phyloP scores from a whole-genome alignment of 2,797 vertebrate species.

The Myotis pilosus region DNA sequence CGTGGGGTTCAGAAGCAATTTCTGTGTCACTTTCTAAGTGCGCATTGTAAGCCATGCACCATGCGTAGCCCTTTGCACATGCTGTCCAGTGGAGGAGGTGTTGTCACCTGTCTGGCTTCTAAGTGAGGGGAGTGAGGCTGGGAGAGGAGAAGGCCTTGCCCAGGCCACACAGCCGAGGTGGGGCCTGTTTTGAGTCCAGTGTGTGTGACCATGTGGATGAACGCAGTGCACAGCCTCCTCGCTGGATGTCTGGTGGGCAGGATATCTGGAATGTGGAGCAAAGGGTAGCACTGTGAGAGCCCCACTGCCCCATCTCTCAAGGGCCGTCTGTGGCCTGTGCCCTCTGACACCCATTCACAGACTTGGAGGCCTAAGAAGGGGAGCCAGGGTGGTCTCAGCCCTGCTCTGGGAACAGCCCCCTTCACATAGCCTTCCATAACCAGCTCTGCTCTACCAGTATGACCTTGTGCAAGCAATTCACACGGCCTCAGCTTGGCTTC shows the following conservation, averaged over 20 bases:
- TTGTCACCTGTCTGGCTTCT: background rate
- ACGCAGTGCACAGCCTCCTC: background rate
- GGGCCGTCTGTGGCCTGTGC: background rate
- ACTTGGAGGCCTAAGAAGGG: background rate
- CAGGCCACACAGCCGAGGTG: background rate
- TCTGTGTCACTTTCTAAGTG: background rate
- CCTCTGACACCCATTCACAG: background rate
- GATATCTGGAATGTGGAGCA: background rate
- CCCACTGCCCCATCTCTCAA: background rate
- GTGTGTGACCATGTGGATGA: background rate
- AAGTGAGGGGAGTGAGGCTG: background rate
- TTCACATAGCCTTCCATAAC: background rate
- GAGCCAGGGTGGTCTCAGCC: background rate
- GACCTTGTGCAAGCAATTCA: background rate
- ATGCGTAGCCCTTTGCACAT: background rate
- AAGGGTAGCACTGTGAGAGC: background rate
- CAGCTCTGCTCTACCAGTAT: background rate
- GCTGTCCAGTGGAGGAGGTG: background rate
- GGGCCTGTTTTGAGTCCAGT: background rate
- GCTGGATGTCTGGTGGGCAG: background rate
- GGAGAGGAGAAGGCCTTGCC: background rate
- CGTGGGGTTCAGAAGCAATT: background rate
- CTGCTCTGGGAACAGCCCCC: background rate
- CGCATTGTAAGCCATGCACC: too few species aligned
- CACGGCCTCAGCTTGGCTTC: background rate